Evolutionary conservation across 2,888 invertebrate genomes (phyloP), one percentile per base, ranked within the genome.

Genomic region (Neelides folsomi): DNA sequence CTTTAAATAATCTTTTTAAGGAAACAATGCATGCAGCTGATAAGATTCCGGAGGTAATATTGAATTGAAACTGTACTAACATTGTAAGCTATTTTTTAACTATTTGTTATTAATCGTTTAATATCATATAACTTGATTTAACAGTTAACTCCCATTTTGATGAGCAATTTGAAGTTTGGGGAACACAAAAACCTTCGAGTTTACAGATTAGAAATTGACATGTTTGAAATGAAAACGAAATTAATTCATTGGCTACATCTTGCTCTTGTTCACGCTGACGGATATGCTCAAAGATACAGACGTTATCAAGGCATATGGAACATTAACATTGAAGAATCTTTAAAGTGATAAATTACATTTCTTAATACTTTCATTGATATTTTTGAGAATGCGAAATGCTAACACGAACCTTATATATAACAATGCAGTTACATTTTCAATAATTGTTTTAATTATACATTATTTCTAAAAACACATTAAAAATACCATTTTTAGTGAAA

Each of bases 261-360:
- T 58, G 75, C 83, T 0, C 70, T 80, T 1, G 78, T 87, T 44
- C 87, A 88, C 0, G 71, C 89, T 19, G 72, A 73, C 55, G 82
- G 86, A 0, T 90, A 89, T 67, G 78, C 82, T 36, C 72, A 71
- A 1, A 78, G 80, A 66, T 90, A 79, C 67, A 72, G 77, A 12
- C 73, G 75, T 54, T 79, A 82, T 67, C 69, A 72, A 9, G 77
- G 79, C 0, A 74, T 86, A 19, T 80, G 74, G 66, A 71, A 74
- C 47, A 61, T 82, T 58, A 75, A 83, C 59, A 74, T 82, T 27
- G 75, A 76, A 34, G 69, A 75, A 48, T 89, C 82, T 64, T 75
- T 86, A 5, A 76, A 79, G 80, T 88, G 68, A 77, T 78, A 34
- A 18, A 73, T 37, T 20, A 2, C 42, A 34, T 49, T 9, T 8